phyloP scores from a whole-genome alignment of 1,140 invertebrate species.

The Rhopalosiphum padi region DNA sequence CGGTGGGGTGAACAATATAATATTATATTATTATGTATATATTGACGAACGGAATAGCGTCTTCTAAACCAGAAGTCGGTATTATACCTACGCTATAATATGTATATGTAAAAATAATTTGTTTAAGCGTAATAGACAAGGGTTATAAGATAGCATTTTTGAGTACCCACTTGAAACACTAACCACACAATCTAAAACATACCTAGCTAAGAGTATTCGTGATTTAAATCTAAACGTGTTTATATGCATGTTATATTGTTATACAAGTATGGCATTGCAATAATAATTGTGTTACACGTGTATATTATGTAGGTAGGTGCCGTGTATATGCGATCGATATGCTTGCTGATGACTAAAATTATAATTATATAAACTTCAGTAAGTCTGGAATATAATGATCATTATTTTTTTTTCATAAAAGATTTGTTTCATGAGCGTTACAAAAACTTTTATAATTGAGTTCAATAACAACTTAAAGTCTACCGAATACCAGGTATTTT shows the following conservation, averaged over 20 bases:
- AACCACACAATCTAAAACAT: not conserved
- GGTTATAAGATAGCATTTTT: not conserved
- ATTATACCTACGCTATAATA: not conserved
- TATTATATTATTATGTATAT: not conserved
- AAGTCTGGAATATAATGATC: not conserved
- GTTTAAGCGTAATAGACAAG: not conserved
- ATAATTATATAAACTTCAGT: not conserved
- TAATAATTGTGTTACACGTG: not conserved
- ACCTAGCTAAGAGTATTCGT: not conserved
- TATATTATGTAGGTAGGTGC: not conserved
- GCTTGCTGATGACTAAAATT: not conserved
- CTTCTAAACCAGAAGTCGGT: not conserved
- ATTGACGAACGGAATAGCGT: not conserved
- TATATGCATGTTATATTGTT: not conserved
- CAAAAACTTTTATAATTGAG: not conserved
- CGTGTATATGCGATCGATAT: not conserved
- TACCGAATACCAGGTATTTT: too few species aligned
- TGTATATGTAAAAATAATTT: not conserved
- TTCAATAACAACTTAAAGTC: too few species aligned
- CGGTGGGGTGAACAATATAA: not conserved
- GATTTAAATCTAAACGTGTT: slow-evolving; percentile 17
- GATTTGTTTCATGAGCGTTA: not conserved
- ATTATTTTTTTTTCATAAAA: not conserved
- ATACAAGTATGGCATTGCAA: not conserved
- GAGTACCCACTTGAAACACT: not conserved